phyloP scores from a whole-genome alignment of 2,888 invertebrate species.

The Cheilosia vulpina region DNA sequence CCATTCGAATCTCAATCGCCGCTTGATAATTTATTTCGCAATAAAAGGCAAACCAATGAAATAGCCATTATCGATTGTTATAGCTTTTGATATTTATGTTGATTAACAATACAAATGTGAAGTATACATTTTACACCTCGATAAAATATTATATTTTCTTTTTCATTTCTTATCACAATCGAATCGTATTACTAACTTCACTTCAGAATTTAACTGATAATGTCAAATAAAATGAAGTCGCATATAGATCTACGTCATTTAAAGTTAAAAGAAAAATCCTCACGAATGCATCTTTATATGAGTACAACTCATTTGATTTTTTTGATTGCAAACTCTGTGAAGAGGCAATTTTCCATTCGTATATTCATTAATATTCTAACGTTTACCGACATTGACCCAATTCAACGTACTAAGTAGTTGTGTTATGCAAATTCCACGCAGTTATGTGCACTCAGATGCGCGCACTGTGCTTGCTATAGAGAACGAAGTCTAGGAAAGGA shows the following conservation, averaged over 20 bases:
- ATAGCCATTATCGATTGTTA: no score
- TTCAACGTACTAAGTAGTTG: constrained; percentile 29
- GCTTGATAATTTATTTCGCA: no score
- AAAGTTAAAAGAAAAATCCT: not conserved
- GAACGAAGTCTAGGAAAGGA: constrained; percentile 9
- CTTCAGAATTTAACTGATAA: not conserved
- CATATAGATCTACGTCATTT: not conserved
- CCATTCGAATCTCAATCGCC: no score
- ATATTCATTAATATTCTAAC: constrained; percentile 42
- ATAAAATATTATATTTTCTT: not conserved
- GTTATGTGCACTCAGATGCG: not conserved
- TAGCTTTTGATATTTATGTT: no score
- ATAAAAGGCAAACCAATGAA: no score
- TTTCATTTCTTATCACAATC: not conserved
- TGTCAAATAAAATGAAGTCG: not conserved
- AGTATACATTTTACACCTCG: no score
- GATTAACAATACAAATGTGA: no score
- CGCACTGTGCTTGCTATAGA: not conserved
- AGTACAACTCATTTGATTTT: not conserved
- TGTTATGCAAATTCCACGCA: constrained; percentile 31
- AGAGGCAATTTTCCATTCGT: not conserved
- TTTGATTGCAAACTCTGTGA: not conserved
- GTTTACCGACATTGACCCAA: constrained; percentile 54
- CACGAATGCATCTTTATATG: no score
- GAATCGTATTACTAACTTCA: not conserved